Percentiles rank a stretch among this genome's conserved stretches.
Conservation (phyloP, 1,140 invertebrate genomes). For the Solen grandis region DNA sequence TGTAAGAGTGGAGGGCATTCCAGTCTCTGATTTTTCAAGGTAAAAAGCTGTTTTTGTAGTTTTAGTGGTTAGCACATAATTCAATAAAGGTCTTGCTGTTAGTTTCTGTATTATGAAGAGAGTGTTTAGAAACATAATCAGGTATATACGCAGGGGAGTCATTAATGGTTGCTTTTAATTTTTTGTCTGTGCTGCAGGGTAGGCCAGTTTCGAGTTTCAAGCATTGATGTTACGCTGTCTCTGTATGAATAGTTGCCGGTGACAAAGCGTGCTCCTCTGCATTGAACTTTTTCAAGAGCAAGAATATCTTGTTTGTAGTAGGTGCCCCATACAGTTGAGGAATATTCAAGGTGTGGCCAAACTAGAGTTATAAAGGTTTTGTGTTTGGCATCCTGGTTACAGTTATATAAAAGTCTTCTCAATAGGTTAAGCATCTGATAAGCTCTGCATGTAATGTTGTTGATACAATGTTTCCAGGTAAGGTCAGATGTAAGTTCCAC, state of each 20-base stretch:
- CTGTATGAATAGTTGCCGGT: constrained; percentile 14
- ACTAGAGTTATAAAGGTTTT: neutral
- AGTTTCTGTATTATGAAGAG: neutral
- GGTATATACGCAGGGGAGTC: neutral
- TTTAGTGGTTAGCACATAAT: too few species aligned
- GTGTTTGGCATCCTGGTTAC: constrained; percentile 11
- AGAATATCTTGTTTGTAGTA: neutral
- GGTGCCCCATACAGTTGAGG: constrained; percentile 8
- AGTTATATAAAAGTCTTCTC: neutral
- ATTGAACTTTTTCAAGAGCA: neutral
- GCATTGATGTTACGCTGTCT: too few species aligned
- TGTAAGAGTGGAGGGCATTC: too few species aligned
- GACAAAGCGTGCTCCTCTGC: constrained; percentile 15
- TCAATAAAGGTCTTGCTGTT: neutral
- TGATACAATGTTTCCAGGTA: constrained; percentile 4
- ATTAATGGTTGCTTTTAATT: too few species aligned
- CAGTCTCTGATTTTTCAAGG: too few species aligned
- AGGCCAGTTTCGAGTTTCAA: too few species aligned
- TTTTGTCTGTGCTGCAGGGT: too few species aligned
- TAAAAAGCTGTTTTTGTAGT: neutral
- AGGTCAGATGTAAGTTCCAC: constrained; percentile 7
- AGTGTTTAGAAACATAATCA: neutral
- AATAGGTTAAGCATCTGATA: constrained; percentile 41
- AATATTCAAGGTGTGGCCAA: constrained; percentile 38
- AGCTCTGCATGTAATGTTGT: constrained; percentile 39